A percentile compares a stretch with the other conserved stretches of the same genome.
phyloP scores from a whole-genome alignment of 2,113 vertebrate genomes.

The Neotragus moschatus region DNA sequence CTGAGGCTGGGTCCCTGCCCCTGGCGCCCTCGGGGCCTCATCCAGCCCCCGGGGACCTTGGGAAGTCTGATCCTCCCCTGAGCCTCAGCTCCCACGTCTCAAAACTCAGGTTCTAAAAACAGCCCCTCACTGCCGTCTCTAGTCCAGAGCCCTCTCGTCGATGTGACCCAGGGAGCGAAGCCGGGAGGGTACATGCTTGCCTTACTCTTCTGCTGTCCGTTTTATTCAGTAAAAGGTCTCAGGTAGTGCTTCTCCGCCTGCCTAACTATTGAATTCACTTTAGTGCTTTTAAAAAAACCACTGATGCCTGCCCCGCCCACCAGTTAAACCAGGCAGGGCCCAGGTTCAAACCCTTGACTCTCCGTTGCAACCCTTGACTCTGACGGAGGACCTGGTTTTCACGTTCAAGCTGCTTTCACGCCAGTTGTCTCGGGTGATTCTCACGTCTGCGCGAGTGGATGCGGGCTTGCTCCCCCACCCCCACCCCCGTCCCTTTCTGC shows the following conservation, averaged over 20 bases:
- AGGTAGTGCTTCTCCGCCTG: neutral
- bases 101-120: neutral
- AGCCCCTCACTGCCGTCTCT: rapidly evolving
- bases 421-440: too few species aligned
- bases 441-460: neutral
- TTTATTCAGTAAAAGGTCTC: neutral
- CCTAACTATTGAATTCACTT: neutral
- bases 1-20: rapidly evolving
- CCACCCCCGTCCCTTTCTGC: neutral
- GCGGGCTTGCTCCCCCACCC: rapidly evolving
- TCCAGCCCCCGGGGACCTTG: neutral
- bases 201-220: neutral
- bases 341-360: neutral
- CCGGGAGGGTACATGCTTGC: rapidly evolving
- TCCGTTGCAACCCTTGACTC: neutral
- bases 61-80: neutral
- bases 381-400: neutral
- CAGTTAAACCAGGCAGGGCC: rapidly evolving
- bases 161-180: rapidly evolving
- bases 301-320: rapidly evolving
- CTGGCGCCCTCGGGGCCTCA: rapidly evolving
- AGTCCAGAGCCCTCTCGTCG: rapidly evolving
- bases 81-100: neutral
- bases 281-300: neutral
- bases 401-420: neutral